phyloP scores from a whole-genome alignment of 2,888 invertebrate genomes.

The Lasioglossum leucozonium region DNA sequence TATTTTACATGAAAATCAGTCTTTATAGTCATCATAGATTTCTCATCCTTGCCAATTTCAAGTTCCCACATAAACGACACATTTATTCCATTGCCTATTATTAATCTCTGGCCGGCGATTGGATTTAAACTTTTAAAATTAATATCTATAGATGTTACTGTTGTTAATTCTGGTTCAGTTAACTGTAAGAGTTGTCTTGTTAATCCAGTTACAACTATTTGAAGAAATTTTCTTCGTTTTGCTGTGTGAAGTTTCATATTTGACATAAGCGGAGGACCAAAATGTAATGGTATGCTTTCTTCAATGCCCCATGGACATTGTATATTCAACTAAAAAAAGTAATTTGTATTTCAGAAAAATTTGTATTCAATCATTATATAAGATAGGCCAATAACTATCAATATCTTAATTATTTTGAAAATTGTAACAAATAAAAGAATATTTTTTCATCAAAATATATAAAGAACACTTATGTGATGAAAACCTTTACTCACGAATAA shows the following conservation, averaged over 20 bases:
- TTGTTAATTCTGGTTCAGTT: slow-evolving; percentile 83
- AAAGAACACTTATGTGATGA: background rate
- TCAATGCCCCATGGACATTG: slow-evolving; percentile 92
- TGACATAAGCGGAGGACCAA: slow-evolving; percentile 93
- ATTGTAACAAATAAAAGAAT: background rate
- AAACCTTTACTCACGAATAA: background rate
- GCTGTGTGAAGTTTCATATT: slow-evolving; percentile 94
- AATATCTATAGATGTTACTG: slow-evolving; percentile 87
- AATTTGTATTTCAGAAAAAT: slow-evolving; percentile 34
- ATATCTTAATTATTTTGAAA: background rate
- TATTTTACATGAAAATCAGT: slow-evolving; percentile 89
- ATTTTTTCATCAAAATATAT: background rate
- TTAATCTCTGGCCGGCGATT: slow-evolving; percentile 86
- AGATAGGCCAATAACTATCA: background rate
- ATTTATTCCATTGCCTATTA: slow-evolving; percentile 90
- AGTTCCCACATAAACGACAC: slow-evolving; percentile 94
- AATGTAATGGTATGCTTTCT: slow-evolving; percentile 91
- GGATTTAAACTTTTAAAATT: slow-evolving; percentile 89
- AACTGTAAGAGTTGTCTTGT: slow-evolving; percentile 82
- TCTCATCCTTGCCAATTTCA: slow-evolving; percentile 81
- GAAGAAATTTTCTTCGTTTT: slow-evolving; percentile 93
- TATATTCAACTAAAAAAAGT: slow-evolving; percentile 87
- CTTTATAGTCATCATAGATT: slow-evolving; percentile 85
- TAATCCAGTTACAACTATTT: slow-evolving; percentile 90
- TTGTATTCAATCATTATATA: slow-evolving; percentile 12